Evolutionary conservation across 2,113 vertebrate genomes (phyloP).

Genomic region (Cyrtonyx montezumae): DNA sequence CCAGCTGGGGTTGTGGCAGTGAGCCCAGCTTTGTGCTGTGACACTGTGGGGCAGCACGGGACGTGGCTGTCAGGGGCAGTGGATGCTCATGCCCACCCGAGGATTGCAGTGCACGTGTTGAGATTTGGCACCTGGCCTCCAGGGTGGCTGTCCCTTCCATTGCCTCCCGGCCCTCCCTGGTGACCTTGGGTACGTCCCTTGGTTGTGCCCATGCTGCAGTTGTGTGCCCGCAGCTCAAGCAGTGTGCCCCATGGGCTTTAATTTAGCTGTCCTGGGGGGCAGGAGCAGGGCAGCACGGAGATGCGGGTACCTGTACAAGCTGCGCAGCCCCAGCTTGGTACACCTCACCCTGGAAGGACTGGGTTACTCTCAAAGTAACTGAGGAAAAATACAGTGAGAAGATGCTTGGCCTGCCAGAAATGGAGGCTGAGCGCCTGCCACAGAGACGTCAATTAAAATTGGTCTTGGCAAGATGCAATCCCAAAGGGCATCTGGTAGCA

Average conservation of each 20-base stretch:
- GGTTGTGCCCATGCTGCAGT: accelerated
- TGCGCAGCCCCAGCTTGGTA: neutral
- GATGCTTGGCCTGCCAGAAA: neutral
- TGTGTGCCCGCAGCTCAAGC: neutral
- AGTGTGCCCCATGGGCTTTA: neutral
- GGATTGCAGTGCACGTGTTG: accelerated
- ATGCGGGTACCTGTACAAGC: accelerated
- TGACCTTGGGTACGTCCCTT: accelerated
- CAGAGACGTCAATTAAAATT: neutral
- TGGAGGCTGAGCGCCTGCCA: neutral
- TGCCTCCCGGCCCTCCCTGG: neutral
- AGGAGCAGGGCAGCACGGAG: neutral
- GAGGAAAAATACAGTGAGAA: neutral
- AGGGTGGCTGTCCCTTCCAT: neutral
- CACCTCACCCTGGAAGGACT: neutral
- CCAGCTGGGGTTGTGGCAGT: neutral
- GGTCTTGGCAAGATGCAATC: neutral
- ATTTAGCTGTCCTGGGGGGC: neutral
- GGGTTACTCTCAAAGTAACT: neutral
- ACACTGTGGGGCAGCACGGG: accelerated
- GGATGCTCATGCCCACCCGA: neutral
- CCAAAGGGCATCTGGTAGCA: neutral
- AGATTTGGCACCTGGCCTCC: accelerated
- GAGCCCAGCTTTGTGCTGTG: neutral
- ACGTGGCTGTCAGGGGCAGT: neutral